Conservation (phyloP, 2,797 vertebrate species). For the Apogon talboti region DNA sequence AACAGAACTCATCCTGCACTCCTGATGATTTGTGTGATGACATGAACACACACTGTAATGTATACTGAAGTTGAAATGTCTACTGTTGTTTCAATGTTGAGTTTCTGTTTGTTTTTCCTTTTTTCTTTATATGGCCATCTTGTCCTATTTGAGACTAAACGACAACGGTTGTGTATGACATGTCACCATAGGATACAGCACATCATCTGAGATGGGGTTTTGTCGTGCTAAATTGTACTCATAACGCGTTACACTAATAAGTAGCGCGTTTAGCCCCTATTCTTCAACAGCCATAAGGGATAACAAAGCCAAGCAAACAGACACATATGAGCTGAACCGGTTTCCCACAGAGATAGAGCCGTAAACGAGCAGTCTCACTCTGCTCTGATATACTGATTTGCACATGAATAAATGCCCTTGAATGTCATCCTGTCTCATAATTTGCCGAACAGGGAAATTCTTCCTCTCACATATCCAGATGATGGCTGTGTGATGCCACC, state of each 20-base stretch:
- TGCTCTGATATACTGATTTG: slow-evolving; percentile 69
- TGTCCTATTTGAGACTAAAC: slow-evolving; percentile 31
- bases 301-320: slow-evolving; percentile 54
- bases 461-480: slow-evolving; percentile 51
- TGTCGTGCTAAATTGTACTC: slow-evolving; percentile 24
- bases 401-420: slow-evolving; percentile 78
- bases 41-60: slow-evolving; percentile 38
- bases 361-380: slow-evolving; percentile 53
- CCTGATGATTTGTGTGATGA: slow-evolving; percentile 67
- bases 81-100: slow-evolving; percentile 22
- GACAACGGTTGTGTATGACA: slow-evolving; percentile 20
- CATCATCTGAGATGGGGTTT: slow-evolving; percentile 17
- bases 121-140: slow-evolving; percentile 2
- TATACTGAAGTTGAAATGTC: background rate
- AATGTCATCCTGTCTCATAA: slow-evolving; percentile 70
- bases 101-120: slow-evolving; percentile 15
- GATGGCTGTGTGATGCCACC: slow-evolving; percentile 52
- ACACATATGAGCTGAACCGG: slow-evolving; percentile 32
- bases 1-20: slow-evolving; percentile 69
- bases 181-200: slow-evolving; percentile 17
- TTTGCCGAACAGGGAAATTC: slow-evolving; percentile 70
- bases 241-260: slow-evolving; percentile 43
- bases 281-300: slow-evolving; percentile 48
- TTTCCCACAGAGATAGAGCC: slow-evolving; percentile 56
- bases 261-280: slow-evolving; percentile 37